These are phyloP conservation scores for Tiliqua scincoides DNA, from an alignment of 2,113 vertebrate genomes.

Conservation along the genomic window DNA sequence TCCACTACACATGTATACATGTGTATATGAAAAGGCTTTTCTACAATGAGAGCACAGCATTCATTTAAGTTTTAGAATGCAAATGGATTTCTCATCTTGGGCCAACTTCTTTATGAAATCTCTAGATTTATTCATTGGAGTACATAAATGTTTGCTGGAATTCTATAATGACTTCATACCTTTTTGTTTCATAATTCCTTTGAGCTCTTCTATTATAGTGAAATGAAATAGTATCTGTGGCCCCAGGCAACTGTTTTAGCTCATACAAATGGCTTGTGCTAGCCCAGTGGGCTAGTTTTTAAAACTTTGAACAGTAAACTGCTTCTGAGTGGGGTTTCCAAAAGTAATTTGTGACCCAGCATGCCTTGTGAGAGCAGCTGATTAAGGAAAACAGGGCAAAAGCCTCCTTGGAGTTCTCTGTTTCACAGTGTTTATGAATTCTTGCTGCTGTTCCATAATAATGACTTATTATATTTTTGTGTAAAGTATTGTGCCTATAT, in stretches of 20 bases:
- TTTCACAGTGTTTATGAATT: neutral
- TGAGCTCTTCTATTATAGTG: neutral
- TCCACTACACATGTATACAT: neutral
- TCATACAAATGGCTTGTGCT: neutral
- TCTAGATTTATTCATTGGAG: neutral
- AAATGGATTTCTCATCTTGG: neutral
- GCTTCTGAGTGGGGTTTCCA: no score
- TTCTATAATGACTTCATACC: neutral
- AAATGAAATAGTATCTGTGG: neutral
- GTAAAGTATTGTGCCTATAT: neutral
- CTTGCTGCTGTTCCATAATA: neutral
- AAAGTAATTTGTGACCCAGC: no score
- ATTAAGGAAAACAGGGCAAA: neutral
- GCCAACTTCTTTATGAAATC: neutral
- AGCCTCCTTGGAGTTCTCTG: neutral
- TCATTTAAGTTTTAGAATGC: neutral
- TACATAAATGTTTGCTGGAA: neutral
- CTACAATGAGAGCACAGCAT: neutral
- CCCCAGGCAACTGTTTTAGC: neutral
- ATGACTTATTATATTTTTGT: neutral
- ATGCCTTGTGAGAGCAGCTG: neutral
- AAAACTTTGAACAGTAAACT: no score
- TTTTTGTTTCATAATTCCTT: neutral
- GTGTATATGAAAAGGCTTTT: neutral
- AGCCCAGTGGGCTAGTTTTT: no score